Percentiles rank a stretch among this genome's conserved stretches.
Evolutionary conservation across 2,113 vertebrate genomes (phyloP).

Genomic region (Clarias batrachus): DNA sequence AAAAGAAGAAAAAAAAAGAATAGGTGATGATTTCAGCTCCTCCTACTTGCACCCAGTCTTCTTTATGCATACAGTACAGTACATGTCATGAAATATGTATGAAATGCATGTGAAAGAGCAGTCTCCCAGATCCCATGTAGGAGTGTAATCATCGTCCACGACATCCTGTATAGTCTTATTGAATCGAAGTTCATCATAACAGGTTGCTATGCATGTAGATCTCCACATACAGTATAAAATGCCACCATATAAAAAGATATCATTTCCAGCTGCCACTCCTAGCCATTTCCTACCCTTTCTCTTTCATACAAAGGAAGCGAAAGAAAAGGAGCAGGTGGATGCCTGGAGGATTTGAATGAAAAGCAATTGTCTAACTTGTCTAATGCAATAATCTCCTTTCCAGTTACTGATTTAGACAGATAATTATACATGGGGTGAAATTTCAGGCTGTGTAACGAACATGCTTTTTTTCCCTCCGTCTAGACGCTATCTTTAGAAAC

Average conservation of each 20-base stretch:
- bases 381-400: not conserved
- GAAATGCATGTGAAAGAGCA: constrained; percentile 38
- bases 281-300: not conserved
- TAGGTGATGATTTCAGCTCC: not conserved
- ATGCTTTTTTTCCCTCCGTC: not conserved
- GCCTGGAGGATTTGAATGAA: not conserved
- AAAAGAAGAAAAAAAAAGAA: no score
- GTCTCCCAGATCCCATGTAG: not conserved
- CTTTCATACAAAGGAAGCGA: not conserved
- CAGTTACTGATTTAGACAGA: not conserved
- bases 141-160: not conserved
- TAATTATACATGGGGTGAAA: not conserved
- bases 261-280: not conserved
- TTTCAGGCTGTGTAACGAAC: not conserved
- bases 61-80: not conserved
- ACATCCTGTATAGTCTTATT: not conserved
- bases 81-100: constrained; percentile 46
- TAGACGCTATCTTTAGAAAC: not conserved
- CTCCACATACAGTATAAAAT: not conserved
- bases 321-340: not conserved
- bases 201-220: not conserved
- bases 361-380: not conserved
- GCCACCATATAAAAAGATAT: not conserved
- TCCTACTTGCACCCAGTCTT: not conserved
- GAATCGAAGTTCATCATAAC: not conserved